Conservation (phyloP, 2,888 invertebrate genomes). For the Lumbricus terrestris region DNA sequence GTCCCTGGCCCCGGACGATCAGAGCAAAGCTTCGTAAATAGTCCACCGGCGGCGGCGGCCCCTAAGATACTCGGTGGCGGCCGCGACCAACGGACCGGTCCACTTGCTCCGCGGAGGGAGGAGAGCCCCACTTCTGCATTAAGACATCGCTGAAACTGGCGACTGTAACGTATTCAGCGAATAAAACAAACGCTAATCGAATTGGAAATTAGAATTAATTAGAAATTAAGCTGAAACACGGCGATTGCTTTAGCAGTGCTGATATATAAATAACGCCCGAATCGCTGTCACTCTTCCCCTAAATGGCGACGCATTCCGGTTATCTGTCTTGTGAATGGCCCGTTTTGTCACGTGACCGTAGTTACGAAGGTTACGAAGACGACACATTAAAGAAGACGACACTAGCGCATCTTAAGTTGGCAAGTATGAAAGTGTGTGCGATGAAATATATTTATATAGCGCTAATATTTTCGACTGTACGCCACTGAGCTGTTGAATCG, state of each 20-base stretch:
- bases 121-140: not conserved
- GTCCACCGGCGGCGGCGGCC: not conserved
- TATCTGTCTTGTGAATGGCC: not conserved
- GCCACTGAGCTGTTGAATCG: not conserved
- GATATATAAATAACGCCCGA: not conserved
- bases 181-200: not conserved
- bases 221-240: not conserved
- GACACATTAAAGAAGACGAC: not conserved
- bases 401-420: not conserved
- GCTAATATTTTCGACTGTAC: not conserved
- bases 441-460: not conserved
- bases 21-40: constrained; percentile 3
- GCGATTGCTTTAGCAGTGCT: not conserved
- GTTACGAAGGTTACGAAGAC: not conserved
- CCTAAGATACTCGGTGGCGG: not conserved
- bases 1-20: not conserved
- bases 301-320: not conserved
- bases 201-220: not conserved
- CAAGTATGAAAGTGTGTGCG: not conserved
- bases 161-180: not conserved
- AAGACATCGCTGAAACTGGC: not conserved
- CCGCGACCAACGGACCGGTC: not conserved
- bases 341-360: not conserved
- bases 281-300: not conserved
- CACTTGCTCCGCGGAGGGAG: not conserved